Base-by-base conservation (phyloP, 2,113 vertebrate genomes). In the Scomber colias region DNA sequence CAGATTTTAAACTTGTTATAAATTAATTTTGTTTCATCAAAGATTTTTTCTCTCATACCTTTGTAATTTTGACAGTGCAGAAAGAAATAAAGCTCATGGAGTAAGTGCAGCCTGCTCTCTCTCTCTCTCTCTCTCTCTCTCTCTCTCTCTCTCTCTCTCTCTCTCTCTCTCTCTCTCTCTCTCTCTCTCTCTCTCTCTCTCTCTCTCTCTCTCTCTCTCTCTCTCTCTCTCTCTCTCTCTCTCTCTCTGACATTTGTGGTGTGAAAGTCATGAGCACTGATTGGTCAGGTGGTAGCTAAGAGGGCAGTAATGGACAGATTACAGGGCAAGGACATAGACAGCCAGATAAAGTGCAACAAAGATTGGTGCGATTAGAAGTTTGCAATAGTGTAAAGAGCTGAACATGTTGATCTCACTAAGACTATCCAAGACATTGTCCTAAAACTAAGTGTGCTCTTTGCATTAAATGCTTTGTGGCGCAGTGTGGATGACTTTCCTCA, bases 401-500 rank as follows among this genome's bases (percentile, higher is more conserved):
- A 67, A 68, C 65, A 49, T 31, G 48, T 63, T 27, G 62, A 73
- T 76, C 71, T 67, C 69, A 40, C 72, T 50, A 53, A 61, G 31
- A 53, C 62, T 60, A 74, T 79, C 81, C 54, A 79, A 76, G 70
- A 80, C 66, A 51, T 84, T 77, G 70, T 54, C 56, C 48, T 79
- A 12, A 78, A 70, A 79, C 53, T 78, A 30, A 35, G 70, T 87
- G 75, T 73, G 59, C 57, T 79, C 24, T 75, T 31, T 71, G 46
- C 40, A 74, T 74, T 81, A 83, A 87, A 63, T 30, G 48, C 65
- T 75, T 46, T 46, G 64, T 75, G 60, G 54, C 12, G 49, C 56
- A 73, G 46, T 70, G 45, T 75, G 70, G n/a, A 30, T 92, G 91
- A 86, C 86, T 87, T 88, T 89, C 45, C 64, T 55, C 67, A 2